Evolutionary conservation across 2,888 invertebrate genomes (phyloP).

Genomic region (Luperina testacea): DNA sequence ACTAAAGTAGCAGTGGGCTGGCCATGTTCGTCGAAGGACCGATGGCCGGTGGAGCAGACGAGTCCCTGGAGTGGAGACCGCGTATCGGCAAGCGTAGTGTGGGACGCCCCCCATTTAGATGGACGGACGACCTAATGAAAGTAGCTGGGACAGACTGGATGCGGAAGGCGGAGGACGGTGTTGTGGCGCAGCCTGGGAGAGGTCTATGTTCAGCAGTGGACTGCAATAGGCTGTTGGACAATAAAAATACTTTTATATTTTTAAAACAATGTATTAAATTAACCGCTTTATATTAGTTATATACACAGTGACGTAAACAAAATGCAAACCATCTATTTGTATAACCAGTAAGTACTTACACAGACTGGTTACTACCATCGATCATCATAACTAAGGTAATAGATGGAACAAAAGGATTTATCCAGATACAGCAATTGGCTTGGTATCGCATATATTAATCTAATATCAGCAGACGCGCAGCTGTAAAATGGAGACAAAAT

Average conservation of each 20-base stretch:
- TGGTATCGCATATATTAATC: conserved; percentile 67
- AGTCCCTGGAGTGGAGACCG: too few relatives aligned
- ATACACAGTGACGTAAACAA: conserved; percentile 88
- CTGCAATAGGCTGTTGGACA: too few relatives aligned
- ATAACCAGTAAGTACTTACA: conserved; percentile 59
- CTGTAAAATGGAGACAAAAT: conserved; percentile 68
- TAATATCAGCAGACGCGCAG: conserved; percentile 67
- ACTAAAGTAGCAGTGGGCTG: too few relatives aligned
- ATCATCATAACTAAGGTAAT: conserved; percentile 62
- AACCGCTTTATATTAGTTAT: conserved; percentile 90
- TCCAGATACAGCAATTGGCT: conserved; percentile 67
- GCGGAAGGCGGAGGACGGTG: too few relatives aligned
- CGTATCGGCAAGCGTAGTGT: too few relatives aligned
- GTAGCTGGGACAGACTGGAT: too few relatives aligned
- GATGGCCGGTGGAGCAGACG: too few relatives aligned
- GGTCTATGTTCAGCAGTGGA: too few relatives aligned
- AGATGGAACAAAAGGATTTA: conserved; percentile 49
- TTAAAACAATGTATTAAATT: conserved; percentile 90
- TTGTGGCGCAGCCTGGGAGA: too few relatives aligned
- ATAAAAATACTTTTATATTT: conserved; percentile 68
- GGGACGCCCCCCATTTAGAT: too few relatives aligned
- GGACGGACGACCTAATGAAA: too few relatives aligned
- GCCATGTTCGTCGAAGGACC: too few relatives aligned
- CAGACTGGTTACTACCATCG: conserved; percentile 69
- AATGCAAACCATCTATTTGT: conserved; percentile 85